phyloP scores from a whole-genome alignment of 1,140 invertebrate species.

The Hypothenemus hampei region DNA sequence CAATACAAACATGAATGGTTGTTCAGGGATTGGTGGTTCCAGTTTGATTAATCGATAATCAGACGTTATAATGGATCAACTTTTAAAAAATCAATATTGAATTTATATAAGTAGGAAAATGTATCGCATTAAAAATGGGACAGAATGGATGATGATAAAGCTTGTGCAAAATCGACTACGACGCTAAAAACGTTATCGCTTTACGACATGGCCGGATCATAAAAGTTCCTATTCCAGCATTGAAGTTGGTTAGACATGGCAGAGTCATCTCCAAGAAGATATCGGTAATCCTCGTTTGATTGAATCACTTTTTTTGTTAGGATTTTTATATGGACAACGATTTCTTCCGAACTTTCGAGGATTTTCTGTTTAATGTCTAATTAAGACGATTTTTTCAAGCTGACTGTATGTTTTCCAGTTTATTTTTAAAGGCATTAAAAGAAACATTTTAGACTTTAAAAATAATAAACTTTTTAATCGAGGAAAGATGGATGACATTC shows the following conservation, averaged over 20 bases:
- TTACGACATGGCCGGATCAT: no score
- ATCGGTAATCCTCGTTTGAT: constrained; percentile 2
- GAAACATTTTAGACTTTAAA: no score
- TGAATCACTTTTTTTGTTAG: not conserved
- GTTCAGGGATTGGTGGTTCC: not conserved
- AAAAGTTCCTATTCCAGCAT: no score
- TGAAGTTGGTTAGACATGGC: no score
- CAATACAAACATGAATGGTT: not conserved
- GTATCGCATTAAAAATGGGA: not conserved
- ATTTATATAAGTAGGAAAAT: not conserved
- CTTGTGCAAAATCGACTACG: no score
- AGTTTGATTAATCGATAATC: not conserved
- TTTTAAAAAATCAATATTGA: not conserved
- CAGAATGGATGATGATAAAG: no score
- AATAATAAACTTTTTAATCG: no score
- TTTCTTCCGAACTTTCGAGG: not conserved
- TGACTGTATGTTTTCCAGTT: not conserved
- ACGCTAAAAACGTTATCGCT: no score
- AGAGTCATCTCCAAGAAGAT: not conserved
- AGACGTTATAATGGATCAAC: not conserved
- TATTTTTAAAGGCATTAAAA: no score
- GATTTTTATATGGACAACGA: not conserved
- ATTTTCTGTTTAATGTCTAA: not conserved
- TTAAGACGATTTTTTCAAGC: not conserved
- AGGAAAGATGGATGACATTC: no score